phyloP scores from a whole-genome alignment of 2,888 invertebrate genomes.

The Synergus laeviventris region DNA sequence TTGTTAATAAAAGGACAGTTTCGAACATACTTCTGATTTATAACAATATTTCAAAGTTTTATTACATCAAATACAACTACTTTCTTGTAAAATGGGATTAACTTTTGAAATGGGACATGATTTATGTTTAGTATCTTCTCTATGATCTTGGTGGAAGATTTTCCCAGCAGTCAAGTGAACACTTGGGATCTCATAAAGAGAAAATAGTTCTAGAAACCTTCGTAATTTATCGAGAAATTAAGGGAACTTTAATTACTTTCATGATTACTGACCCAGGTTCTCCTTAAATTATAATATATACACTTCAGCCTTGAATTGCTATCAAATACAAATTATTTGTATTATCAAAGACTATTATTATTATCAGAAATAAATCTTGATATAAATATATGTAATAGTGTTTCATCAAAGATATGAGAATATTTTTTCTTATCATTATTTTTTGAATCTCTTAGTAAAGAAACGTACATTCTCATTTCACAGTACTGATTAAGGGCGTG shows the following conservation, averaged over 20 bases:
- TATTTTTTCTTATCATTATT: background rate
- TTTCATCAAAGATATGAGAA: background rate
- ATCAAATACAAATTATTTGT: background rate
- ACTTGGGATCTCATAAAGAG: conserved; percentile 22
- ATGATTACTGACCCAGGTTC: background rate
- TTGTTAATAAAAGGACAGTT: too few relatives aligned
- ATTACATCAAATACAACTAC: background rate
- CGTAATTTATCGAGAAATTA: conserved; percentile 10
- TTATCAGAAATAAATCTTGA: background rate
- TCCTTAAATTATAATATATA: background rate
- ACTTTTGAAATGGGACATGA: conserved; percentile 9
- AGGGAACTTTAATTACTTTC: background rate
- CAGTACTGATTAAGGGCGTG: background rate
- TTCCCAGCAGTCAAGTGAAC: background rate
- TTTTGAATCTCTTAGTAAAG: background rate
- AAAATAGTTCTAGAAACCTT: background rate
- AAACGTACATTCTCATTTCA: background rate
- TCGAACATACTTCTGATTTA: too few relatives aligned
- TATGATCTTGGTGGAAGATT: conserved; percentile 5
- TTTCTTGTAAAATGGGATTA: conserved; percentile 21
- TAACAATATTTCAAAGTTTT: background rate
- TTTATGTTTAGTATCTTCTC: conserved; percentile 8
- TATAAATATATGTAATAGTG: background rate
- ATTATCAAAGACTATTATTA: background rate
- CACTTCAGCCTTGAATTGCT: background rate